A percentile compares a stretch with the other conserved stretches of the same genome.
phyloP scores from a whole-genome alignment of 2,113 vertebrate genomes.

The Empidonax traillii region DNA sequence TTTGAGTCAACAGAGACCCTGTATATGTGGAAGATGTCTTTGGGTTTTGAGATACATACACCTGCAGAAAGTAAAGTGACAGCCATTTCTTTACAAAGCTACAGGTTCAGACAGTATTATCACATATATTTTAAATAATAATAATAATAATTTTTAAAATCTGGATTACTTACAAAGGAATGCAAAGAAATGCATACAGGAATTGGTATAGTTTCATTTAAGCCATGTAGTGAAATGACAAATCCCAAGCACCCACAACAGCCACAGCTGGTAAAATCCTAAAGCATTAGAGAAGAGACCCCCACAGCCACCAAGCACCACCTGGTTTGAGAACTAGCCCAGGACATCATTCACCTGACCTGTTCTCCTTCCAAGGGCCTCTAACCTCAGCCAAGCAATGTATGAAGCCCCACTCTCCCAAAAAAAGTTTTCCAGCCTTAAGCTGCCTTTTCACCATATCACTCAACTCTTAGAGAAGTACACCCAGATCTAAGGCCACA shows the following conservation, averaged over 20 bases:
- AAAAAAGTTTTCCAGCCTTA: neutral
- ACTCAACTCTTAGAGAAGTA: neutral
- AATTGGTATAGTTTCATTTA: neutral
- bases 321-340: fast-evolving
- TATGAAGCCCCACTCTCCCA: neutral
- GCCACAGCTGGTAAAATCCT: neutral
- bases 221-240: neutral
- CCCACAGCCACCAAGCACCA: neutral
- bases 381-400: neutral
- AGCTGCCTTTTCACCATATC: neutral
- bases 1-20: neutral
- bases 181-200: neutral
- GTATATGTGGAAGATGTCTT: neutral
- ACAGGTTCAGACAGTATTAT: neutral
- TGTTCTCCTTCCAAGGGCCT: neutral
- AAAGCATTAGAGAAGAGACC: neutral
- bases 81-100: neutral
- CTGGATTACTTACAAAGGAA: neutral
- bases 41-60: neutral
- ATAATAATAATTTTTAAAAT: neutral
- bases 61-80: neutral
- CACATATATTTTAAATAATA: neutral
- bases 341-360: neutral
- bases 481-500: neutral
- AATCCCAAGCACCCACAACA: neutral